A percentile compares a stretch with the other conserved stretches of the same genome.
These are phyloP conservation scores for Emydura subglobosa DNA, from an alignment of 2,113 vertebrate genomes.

Conservation along the genomic window DNA sequence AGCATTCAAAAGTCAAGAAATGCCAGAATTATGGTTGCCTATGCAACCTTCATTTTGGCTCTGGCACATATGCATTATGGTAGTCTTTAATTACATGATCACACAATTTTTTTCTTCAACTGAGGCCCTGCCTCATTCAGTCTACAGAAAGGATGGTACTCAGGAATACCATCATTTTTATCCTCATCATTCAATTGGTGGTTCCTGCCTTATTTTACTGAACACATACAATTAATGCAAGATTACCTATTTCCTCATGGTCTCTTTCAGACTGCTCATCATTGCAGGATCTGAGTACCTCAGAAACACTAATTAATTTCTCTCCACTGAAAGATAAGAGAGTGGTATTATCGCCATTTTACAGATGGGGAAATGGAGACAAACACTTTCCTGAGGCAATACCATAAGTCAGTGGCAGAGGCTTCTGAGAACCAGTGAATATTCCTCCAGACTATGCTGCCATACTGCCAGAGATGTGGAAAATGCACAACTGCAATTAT, in stretches of 20 bases:
- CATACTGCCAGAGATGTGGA: conserved; percentile 16
- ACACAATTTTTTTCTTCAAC: background rate
- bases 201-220: background rate
- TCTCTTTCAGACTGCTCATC: background rate
- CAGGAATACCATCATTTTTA: background rate
- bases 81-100: background rate
- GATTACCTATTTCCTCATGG: background rate
- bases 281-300: background rate
- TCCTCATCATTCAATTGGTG: background rate
- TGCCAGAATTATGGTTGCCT: background rate
- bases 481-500: background rate
- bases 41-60: background rate
- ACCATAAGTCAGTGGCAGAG: background rate
- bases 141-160: background rate
- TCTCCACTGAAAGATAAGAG: accelerated
- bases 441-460: background rate
- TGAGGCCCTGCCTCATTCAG: background rate
- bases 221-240: background rate
- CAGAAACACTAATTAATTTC: background rate
- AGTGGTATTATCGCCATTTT: background rate
- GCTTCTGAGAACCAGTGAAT: background rate
- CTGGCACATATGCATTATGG: background rate
- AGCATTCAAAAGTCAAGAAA: background rate
- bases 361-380: conserved; percentile 8
- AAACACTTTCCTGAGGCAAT: background rate